Evolutionary conservation across 2,113 vertebrate genomes (phyloP), one percentile per base, ranked within the genome.

Genomic region (Phoenicopterus ruber): DNA sequence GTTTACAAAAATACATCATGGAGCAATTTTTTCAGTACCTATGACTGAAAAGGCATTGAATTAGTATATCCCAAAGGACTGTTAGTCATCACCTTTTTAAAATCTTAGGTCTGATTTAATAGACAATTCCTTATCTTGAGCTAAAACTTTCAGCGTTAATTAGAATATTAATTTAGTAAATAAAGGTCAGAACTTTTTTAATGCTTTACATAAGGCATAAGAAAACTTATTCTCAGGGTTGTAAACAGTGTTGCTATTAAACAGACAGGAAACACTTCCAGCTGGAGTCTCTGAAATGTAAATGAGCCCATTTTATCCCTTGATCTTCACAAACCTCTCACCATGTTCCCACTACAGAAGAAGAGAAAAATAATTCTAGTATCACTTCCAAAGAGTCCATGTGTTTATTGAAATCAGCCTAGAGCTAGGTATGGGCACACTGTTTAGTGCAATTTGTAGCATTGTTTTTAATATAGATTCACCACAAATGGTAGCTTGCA

Each of bases 321-420:
- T 79, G 69, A 93, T 92, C 93, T 93, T 93, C 91, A 91, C 94
- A 96, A 95, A 95, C 42, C 65, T 96, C 83, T 91, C 88, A 79
- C 61, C 46, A 63, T n/a, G 61, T 80, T 92, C 25, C 73, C 78
- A 58, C 83, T 91, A 76, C 52, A 79, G 77, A 91, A 89, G 58
- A 88, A 20, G 38, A 86, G 80, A 69, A 82, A 82, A 89, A 91
- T 42, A 86, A 79, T 88, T 79, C 73, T 63, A 46, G n/a, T 69
- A 38, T 82, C 9, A 2, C 57, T 96, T 94, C 80, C 72, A 89
- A 84, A 91, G 57, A 79, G 29, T 76, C 82, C 13, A 14, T 67
- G 47, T 77, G 50, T 81, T 92, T 80, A 61, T 40, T 81, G 67
- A 86, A 88, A 74, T 31, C 46, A 88, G 59, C 65, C 86, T 84